These are phyloP conservation scores for Scytalopus superciliaris DNA, from an alignment of 2,113 vertebrate genomes.

Conservation along the genomic window DNA sequence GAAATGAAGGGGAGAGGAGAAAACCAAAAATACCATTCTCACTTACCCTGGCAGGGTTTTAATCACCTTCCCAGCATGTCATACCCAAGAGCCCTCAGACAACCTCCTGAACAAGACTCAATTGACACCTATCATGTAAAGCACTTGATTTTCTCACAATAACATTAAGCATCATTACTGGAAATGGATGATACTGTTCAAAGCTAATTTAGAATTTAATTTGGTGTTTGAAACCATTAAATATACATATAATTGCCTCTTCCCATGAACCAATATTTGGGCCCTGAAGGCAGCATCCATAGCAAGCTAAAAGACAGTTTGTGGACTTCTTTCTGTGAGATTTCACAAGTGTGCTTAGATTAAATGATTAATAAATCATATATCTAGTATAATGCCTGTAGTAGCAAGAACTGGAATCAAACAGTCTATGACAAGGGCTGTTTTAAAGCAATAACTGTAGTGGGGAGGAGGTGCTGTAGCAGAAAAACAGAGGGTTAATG, in stretches of 20 bases:
- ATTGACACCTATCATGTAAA: not conserved
- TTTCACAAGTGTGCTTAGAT: not conserved
- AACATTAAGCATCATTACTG: not conserved
- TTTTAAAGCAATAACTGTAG: not conserved
- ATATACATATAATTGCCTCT: not conserved
- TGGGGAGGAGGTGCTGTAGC: not conserved
- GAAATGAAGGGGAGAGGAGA: not conserved
- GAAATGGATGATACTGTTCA: conserved; percentile 32
- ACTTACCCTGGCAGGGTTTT: conserved; percentile 12
- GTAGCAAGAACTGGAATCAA: not conserved
- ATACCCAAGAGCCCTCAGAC: not conserved
- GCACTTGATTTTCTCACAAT: not conserved
- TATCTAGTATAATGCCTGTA: not conserved
- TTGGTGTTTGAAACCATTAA: not conserved
- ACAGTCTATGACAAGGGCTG: not conserved
- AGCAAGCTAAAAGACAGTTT: not conserved
- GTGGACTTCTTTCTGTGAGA: not conserved
- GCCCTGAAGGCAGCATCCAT: not conserved
- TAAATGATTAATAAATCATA: conserved; percentile 27
- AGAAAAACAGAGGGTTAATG: not conserved
- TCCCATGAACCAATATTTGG: not conserved
- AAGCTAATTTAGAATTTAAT: conserved; percentile 20
- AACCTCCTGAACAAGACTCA: not conserved
- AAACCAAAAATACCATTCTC: not conserved
- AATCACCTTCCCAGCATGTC: not conserved